Evolutionary conservation across 2,888 invertebrate species (phyloP).

Genomic region (Trissoscelio sp.): DNA sequence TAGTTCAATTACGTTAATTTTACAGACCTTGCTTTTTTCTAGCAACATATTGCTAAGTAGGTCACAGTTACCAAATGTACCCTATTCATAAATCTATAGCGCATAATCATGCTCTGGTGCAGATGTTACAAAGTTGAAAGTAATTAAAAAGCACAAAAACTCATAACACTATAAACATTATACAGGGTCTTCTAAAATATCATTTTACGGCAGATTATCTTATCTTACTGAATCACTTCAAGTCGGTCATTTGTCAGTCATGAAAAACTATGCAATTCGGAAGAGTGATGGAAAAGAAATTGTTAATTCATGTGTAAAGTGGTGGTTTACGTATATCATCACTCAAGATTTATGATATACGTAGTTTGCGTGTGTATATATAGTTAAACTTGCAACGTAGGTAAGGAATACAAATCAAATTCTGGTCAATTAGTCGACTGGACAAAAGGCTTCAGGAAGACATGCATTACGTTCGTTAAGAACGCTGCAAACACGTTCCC

Average conservation of each 20-base stretch:
- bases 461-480: constrained; percentile 38
- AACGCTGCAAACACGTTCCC: constrained; percentile 27
- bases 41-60: constrained; percentile 21
- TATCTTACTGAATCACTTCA: constrained; percentile 24
- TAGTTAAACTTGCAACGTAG: constrained; percentile 36
- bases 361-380: constrained; percentile 41
- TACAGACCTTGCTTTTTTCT: background rate
- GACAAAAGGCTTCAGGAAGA: constrained; percentile 22
- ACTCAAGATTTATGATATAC: constrained; percentile 48
- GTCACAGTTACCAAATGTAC: constrained; percentile 7
- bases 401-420: constrained; percentile 47
- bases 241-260: constrained; percentile 19
- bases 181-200: background rate
- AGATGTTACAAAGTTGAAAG: constrained; percentile 48
- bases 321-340: constrained; percentile 50
- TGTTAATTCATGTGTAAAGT: constrained; percentile 59
- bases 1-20: constrained; percentile 5
- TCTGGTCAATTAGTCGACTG: constrained; percentile 42
- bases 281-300: constrained; percentile 37
- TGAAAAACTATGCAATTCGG: constrained; percentile 31
- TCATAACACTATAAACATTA: background rate
- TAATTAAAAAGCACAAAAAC: constrained; percentile 14
- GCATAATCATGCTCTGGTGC: constrained; percentile 34
- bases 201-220: constrained; percentile 4
- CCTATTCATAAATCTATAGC: constrained; percentile 27